Base-by-base conservation (phyloP, 2,888 invertebrate species). In the Rhamnusium bicolor region DNA sequence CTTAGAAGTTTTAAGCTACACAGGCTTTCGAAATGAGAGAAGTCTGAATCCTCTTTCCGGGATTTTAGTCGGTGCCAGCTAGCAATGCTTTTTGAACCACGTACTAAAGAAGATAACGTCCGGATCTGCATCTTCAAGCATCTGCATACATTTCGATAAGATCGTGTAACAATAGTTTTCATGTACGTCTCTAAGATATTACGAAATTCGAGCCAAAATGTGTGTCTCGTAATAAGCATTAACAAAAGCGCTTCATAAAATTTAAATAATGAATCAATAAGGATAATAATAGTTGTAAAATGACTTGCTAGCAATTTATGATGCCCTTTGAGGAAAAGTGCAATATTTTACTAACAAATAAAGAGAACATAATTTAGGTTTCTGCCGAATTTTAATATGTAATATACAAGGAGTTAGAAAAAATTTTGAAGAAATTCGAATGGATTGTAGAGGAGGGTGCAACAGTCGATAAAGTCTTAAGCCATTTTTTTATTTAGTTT, bases 101-200 rank as follows among this genome's bases (percentile, higher is more conserved):
- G 80, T 83, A 78, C 76, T 76, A 80, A 79, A 79, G 76, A 71
- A 80, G 80, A 82, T 82, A 82, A 80, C 80, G 78, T 76, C 81
- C 71, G 78, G 78, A 82, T 82, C 81, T 81, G 80, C 79, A 81
- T 82, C 80, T 79, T 73, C 71, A 69, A 80, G 80, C 80, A 79
- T 80, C 80, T 79, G 83, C 79, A 82, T 82, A 81, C 78, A 80
- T 81, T 82, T 78, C 76, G 82, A 81, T 82, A 81, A 82, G 80
- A 82, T 84, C 84, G 77, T 74, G 81, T 75, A 68, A 78, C 80
- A 79, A 79, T 80, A 78, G 81, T 81, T 80, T 73, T 77, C 73
- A 68, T 78, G 75, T 76, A 76, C 73, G 70, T 72, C 74, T 61
- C 69, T 71, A 67, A 79, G 75, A 78, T 79, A 77, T 74, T 69